Conservation (phyloP, 2,113 vertebrate genomes). For the Bungarus multicinctus region DNA sequence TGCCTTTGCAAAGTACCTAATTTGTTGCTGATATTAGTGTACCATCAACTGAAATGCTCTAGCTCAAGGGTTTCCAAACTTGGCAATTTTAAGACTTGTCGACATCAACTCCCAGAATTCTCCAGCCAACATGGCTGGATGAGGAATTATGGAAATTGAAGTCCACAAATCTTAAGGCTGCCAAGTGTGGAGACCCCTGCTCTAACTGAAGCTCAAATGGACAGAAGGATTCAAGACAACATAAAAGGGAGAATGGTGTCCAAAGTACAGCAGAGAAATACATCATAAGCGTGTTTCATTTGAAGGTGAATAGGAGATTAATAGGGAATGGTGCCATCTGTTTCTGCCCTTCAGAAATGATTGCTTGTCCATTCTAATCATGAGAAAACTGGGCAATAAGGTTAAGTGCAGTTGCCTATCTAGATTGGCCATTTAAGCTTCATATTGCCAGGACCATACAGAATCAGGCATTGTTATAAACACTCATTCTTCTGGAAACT, state of each 20-base stretch:
- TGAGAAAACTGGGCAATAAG: neutral
- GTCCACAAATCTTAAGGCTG: neutral
- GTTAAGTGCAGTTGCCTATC: neutral
- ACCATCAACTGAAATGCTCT: neutral
- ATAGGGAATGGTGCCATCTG: neutral
- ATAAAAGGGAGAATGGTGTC: neutral
- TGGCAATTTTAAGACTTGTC: neutral
- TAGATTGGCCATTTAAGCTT: neutral
- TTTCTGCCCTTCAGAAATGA: neutral
- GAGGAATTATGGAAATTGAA: neutral
- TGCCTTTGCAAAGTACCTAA: neutral
- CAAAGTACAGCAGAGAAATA: neutral
- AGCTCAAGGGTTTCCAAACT: neutral
- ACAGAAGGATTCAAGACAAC: neutral
- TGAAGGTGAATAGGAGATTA: neutral
- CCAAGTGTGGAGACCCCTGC: neutral
- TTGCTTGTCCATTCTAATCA: neutral
- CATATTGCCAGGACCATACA: neutral
- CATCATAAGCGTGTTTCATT: neutral
- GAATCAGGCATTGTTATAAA: neutral
- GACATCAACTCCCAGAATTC: neutral
- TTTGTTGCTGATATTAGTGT: neutral
- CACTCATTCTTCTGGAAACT: neutral
- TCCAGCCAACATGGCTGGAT: neutral
- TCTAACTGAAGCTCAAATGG: neutral